Base-by-base conservation (phyloP, 2,113 vertebrate genomes). In the Pygoscelis antarcticus region DNA sequence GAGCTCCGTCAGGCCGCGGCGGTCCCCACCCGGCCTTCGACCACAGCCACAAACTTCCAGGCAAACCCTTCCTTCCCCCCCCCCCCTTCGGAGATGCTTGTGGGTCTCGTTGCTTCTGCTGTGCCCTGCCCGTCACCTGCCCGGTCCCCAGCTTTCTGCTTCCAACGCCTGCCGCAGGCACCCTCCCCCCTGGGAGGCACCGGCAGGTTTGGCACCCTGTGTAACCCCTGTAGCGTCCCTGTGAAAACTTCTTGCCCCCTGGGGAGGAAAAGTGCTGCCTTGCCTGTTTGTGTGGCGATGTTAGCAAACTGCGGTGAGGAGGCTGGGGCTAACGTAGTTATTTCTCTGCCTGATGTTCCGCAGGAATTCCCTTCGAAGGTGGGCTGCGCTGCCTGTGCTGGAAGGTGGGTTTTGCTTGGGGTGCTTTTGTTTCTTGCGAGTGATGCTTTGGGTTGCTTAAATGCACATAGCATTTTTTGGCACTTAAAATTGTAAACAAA, bases 361-460 rank as follows among this genome's bases (percentile, higher is more conserved):
- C 98, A 99, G 99, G 99, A 94, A 98, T 99, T 87, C 99, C 99
- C 30, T 99, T 99, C 97, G 99, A 99, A 97, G 99, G 99, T 71
- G 99, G 99, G 78, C 99, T 99, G 64, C 99, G 99, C 49, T 99
- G 99, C 30, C 98, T 99, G 62, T 99, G 99, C 97, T 99, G 99
- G 99, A 99, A 99, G 98, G 99, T 99, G 96, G 96, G 99, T 98
- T 62, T 78, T 71, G 89, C 77, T 95, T 60, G 46, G 76, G 83
- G 75, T 7, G 70, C 70, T 84, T 91, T 66, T 47, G 44, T 83
- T 76, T 84, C 46, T 88, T 49, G 34, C 2, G 3, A 36, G 58
- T 6, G 49, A 17, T 27, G 52, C 86, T 86, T 74, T 47, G 52
- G 19, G n/a, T 74, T 78, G 51, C 30, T 57, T 14, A 22, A 47